A percentile compares a stretch with the other conserved stretches of the same genome.
Conservation (phyloP, 1,140 invertebrate species). For the Phenacoccus solenopsis region DNA sequence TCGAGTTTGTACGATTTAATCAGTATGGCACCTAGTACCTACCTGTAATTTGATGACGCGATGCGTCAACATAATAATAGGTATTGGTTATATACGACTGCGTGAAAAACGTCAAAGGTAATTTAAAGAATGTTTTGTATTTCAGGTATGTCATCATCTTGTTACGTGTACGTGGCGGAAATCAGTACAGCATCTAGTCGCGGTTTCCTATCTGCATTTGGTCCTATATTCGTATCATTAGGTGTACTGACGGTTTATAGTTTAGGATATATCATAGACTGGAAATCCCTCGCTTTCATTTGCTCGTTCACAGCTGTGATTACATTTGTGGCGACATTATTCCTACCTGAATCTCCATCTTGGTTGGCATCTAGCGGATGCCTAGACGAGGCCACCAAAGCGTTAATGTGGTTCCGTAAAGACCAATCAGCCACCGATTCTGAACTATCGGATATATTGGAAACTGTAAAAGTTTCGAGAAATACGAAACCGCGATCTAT, state of each 20-base stretch:
- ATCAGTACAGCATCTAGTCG: slow-evolving; percentile 30
- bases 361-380: slow-evolving; percentile 43
- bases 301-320: slow-evolving; percentile 26
- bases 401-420: slow-evolving; percentile 43
- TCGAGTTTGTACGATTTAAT: no score
- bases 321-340: slow-evolving; percentile 40
- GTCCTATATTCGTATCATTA: slow-evolving; percentile 39
- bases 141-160: slow-evolving; percentile 31
- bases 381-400: slow-evolving; percentile 40
- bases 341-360: slow-evolving; percentile 54
- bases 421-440: slow-evolving; percentile 41
- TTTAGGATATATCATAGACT: slow-evolving; percentile 34
- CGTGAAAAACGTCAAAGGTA: not conserved
- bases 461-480: slow-evolving; percentile 24
- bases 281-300: slow-evolving; percentile 29
- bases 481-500: not conserved
- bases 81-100: not conserved
- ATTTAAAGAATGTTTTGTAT: not conserved
- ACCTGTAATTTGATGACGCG: no score
- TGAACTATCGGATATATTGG: slow-evolving; percentile 42
- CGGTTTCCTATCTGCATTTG: slow-evolving; percentile 31
- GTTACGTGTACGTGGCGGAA: slow-evolving; percentile 33
- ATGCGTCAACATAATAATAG: no score
- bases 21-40: no score
- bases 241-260: slow-evolving; percentile 40